Conservation (phyloP, 2,797 vertebrate genomes). For the Oreortyx pictus region DNA sequence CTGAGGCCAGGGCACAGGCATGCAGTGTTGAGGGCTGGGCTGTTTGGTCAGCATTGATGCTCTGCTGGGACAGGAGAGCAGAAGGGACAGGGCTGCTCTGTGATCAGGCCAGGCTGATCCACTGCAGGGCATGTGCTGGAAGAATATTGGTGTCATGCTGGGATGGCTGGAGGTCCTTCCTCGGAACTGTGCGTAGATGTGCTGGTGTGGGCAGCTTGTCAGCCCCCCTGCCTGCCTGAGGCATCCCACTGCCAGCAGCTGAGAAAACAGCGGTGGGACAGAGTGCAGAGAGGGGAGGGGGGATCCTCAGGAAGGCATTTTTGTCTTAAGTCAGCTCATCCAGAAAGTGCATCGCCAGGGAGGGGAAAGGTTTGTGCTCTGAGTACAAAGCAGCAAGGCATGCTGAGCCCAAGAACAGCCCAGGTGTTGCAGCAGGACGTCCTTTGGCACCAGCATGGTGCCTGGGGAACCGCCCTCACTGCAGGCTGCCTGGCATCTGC, state of each 20-base stretch:
- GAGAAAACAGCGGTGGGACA: background rate
- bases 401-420: background rate
- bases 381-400: background rate
- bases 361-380: background rate
- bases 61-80: background rate
- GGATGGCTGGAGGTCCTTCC: background rate
- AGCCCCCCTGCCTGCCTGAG: background rate
- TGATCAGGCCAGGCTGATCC: background rate
- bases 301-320: background rate
- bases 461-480: background rate
- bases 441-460: background rate
- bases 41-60: background rate
- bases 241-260: background rate
- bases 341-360: background rate
- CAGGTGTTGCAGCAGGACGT: background rate
- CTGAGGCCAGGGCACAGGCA: accelerated
- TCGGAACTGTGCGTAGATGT: background rate
- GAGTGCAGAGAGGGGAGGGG: background rate
- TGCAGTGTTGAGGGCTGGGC: accelerated
- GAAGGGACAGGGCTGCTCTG: background rate
- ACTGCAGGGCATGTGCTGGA: accelerated
- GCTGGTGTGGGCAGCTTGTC: background rate
- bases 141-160: background rate
- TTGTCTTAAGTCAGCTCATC: background rate
- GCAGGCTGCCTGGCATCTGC: background rate